Percentiles rank a stretch among this genome's conserved stretches.
These are phyloP conservation scores for Drosophila merina DNA, from an alignment of 2,888 invertebrate genomes.

Conservation along the genomic window DNA sequence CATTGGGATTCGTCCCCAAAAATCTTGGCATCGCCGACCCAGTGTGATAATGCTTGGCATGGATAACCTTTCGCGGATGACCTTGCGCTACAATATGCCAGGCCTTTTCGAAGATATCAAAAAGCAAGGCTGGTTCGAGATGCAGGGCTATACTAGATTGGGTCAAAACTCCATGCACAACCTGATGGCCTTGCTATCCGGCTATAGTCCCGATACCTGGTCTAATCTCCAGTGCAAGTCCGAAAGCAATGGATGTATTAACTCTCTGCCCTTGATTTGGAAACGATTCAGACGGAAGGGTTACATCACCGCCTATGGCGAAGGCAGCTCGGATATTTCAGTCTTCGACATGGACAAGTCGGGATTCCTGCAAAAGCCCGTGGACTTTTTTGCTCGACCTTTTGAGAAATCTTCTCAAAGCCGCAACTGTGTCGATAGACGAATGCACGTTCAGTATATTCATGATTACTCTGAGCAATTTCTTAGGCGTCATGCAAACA, in stretches of 20 bases:
- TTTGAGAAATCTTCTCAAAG: conserved; percentile 83
- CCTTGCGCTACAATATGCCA: conserved; percentile 90
- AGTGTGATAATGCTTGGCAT: conserved; percentile 89
- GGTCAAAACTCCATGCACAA: conserved; percentile 95
- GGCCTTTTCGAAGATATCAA: conserved; percentile 87
- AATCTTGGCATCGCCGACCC: conserved; percentile 13
- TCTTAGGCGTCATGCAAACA: conserved; percentile 85
- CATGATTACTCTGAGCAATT: conserved; percentile 88
- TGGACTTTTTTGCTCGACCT: conserved; percentile 91
- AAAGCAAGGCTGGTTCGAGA: conserved; percentile 87
- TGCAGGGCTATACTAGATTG: conserved; percentile 89
- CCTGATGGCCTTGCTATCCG: conserved; percentile 91
- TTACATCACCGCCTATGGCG: conserved; percentile 91
- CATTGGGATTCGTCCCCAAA: neutral
- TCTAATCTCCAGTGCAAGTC: conserved; percentile 83
- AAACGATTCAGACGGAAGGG: conserved; percentile 87
- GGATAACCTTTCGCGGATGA: conserved; percentile 92
- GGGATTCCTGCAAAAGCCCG: conserved; percentile 85
- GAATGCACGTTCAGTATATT: conserved; percentile 87
- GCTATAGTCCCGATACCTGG: conserved; percentile 81
- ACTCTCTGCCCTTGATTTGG: conserved; percentile 91
- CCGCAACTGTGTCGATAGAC: conserved; percentile 86
- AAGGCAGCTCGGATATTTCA: conserved; percentile 86
- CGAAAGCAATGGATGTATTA: conserved; percentile 85
- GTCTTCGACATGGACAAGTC: neutral